phyloP scores from a whole-genome alignment of 1,140 invertebrate genomes.

The Glomeris maerens region DNA sequence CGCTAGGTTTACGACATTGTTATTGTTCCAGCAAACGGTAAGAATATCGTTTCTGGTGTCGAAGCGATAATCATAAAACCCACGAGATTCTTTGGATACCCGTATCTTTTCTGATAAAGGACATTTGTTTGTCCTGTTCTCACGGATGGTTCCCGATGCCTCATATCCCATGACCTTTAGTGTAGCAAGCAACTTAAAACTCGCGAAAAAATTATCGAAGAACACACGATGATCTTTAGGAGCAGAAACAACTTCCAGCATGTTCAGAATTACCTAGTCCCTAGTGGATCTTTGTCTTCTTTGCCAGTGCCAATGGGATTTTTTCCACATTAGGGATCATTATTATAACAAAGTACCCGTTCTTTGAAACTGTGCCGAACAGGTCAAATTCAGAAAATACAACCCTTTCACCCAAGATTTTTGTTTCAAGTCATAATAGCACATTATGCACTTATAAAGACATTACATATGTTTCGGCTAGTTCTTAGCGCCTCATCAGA shows the following conservation, averaged over 20 bases:
- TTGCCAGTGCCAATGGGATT: neutral
- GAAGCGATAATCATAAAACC: neutral
- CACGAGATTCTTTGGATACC: neutral
- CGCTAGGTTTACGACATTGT: constrained; percentile 18
- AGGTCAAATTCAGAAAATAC: too few relatives aligned
- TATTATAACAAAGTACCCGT: constrained; percentile 5
- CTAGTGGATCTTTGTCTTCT: neutral
- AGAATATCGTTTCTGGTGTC: constrained; percentile 3
- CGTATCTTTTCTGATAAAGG: neutral
- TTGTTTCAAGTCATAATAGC: too few relatives aligned
- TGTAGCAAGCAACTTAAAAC: neutral
- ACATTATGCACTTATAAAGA: too few relatives aligned
- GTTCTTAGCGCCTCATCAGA: too few relatives aligned
- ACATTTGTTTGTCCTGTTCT: constrained; percentile 4
- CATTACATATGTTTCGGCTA: too few relatives aligned
- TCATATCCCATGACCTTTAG: neutral
- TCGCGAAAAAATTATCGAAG: constrained; percentile 11
- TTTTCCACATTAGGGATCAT: constrained; percentile 5
- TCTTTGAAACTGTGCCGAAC: constrained; percentile 19
- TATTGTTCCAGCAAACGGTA: constrained; percentile 19
- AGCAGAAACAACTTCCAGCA: neutral
- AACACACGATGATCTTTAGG: neutral
- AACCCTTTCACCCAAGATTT: too few relatives aligned
- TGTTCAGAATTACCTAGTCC: constrained; percentile 1
- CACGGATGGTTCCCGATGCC: constrained; percentile 5